Evolutionary conservation across 2,113 vertebrate genomes (phyloP), one percentile per base, ranked within the genome.

Genomic region (Corythaeola cristata): DNA sequence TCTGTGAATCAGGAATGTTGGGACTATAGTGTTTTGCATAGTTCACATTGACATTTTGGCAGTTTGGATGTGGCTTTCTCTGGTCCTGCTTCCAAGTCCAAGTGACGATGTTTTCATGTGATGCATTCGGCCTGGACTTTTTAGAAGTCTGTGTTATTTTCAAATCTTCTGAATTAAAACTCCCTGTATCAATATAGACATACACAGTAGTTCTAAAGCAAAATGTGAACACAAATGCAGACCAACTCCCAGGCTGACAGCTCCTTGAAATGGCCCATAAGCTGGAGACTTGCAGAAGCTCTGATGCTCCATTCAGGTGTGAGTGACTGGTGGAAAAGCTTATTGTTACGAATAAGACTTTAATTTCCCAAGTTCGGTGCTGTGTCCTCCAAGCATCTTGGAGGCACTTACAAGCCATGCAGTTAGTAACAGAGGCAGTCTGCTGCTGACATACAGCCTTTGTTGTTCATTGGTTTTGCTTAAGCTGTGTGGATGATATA

Each of bases 201-300:
- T 20, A 12, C 10, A 2, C 3, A 5, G 27, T 35, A 53, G 10
- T 66, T 60, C 78, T 50, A 23, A 67, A 58, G 27, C 53, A 62
- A 71, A 39, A n/a, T 15, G 27, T 20, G 50, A 62, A 11, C 18
- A 8, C 7, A 6, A 5, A 0, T 20, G 37, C 39, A 32, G 60
- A 18, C 71, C 6, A 2, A 4, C 3, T 45, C 21, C 35, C 26
- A 0, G 0, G 26, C 2, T 89, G 53, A 32, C 72, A 62, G 37
- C 33, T 63, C 37, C 28, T 55, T 75, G 44, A 35, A 33, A 8
- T 32, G 20, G 11, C 50, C 39, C 16, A 0, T 58, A 22, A 66
- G 12, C 47, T 12, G 24, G 47, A 55, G 41, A 6, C 67, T 37
- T 47, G 71, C 52, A 87, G 68, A 33, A 30, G 26, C 45, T 84